Conservation (phyloP, 1,140 invertebrate genomes). For the Panagrolaimus sp. region DNA sequence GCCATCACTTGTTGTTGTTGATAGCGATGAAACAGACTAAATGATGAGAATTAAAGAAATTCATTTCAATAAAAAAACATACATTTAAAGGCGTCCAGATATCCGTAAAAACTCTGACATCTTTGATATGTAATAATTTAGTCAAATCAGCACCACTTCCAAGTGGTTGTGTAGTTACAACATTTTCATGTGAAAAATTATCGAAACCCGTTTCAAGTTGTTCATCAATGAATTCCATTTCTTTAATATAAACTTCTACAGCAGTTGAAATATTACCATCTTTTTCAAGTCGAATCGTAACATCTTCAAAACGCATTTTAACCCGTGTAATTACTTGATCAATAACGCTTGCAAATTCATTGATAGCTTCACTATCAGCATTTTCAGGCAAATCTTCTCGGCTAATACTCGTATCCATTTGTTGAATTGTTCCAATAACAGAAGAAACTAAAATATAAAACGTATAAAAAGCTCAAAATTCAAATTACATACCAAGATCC, state of each 20-base stretch:
- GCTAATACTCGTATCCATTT: conserved; percentile 17
- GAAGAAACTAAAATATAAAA: conserved; percentile 35
- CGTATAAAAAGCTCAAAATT: conserved; percentile 33
- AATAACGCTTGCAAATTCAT: conserved; percentile 42
- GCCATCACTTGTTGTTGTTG: background rate
- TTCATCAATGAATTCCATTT: conserved; percentile 49
- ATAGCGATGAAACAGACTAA: conserved; percentile 23
- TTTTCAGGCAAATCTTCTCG: conserved; percentile 27
- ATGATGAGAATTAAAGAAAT: background rate
- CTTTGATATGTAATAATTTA: conserved; percentile 42
- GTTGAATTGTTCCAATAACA: conserved; percentile 34
- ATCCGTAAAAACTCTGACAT: conserved; percentile 43
- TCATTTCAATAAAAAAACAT: background rate
- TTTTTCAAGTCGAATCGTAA: conserved; percentile 33
- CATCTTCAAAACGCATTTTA: conserved; percentile 42
- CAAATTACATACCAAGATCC: conserved; percentile 36
- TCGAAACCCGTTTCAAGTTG: conserved; percentile 18
- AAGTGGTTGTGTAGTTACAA: conserved; percentile 15
- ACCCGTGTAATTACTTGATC: conserved; percentile 43
- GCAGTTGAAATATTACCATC: conserved; percentile 38
- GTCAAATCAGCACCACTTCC: conserved; percentile 32
- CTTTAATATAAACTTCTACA: conserved; percentile 46
- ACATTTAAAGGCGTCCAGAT: conserved; percentile 27
- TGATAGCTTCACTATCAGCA: conserved; percentile 36
- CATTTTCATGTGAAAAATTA: background rate